Evolutionary conservation across 2,113 vertebrate species (phyloP), one percentile per base, ranked within the genome.

Genomic region (Pedionomus torquatus): DNA sequence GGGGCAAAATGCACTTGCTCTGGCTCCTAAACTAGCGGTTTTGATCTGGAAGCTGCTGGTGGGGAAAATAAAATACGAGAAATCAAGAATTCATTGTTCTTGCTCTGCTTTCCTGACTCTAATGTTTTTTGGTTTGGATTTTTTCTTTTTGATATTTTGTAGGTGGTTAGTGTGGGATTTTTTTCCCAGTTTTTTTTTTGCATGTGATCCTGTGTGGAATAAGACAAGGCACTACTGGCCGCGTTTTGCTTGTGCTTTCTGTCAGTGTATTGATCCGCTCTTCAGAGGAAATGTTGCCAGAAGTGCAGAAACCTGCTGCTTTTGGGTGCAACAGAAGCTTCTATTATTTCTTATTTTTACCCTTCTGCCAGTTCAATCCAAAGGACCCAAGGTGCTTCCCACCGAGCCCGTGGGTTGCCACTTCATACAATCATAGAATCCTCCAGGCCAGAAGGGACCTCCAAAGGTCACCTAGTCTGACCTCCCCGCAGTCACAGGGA

Each of bases 31-130:
- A 57, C 41, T 4, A 83, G 35, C 20, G 48, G 46, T 11, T 85
- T 96, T 94, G 52, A 87, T 95, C 54, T 77, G 55, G 48, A 81
- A 87, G 74, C 75, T 52, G 35, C 78, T 93, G 78, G 51, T 88
- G 71, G 66, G 78, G 63, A 91, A 96, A 96, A 79, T 54, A 91
- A 93, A 94, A 65, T 58, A 84, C 26, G 39, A 70, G 51, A 91
- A 77, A 94, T 92, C 58, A 70, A 92, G 58, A 70, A 74, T 80
- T 87, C 54, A 8, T 83, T 71, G 66, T 49, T 95, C 57, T 72
- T 37, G 33, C 57, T 89, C 70, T 83, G 84, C 70, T 93, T 82
- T 81, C 65, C 87, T 41, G 75, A 46, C 17, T 44, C 20, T 26
- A 51, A 41, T 17, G 41, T 17, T 41, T 89, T 80, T n/a, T 37